A percentile compares a stretch with the other conserved stretches of the same genome.
phyloP scores from a whole-genome alignment of 2,797 vertebrate genomes.

The Falco naumanni region DNA sequence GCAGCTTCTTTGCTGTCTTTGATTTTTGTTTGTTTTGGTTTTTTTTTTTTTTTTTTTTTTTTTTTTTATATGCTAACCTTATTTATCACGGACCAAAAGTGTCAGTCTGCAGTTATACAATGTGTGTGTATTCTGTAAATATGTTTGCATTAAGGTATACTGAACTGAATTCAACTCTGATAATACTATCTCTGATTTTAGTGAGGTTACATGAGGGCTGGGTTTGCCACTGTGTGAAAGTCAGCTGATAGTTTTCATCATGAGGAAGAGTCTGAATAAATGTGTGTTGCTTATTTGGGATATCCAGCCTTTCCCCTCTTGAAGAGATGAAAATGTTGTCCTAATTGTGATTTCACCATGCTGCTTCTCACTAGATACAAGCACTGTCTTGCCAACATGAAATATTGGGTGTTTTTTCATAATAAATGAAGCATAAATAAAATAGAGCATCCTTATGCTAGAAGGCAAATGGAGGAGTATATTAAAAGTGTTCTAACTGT shows the following conservation, averaged over 20 bases:
- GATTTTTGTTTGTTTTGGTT: no score
- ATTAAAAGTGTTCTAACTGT: constrained; percentile 24
- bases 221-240: neutral
- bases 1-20: neutral
- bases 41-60: neutral
- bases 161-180: neutral
- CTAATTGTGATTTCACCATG: neutral
- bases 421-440: constrained; percentile 46
- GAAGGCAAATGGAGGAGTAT: neutral
- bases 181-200: neutral
- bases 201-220: neutral
- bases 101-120: neutral
- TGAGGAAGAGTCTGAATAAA: constrained; percentile 26
- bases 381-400: neutral
- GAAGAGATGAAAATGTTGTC: neutral
- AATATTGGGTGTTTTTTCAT: constrained; percentile 12
- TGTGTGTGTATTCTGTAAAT: neutral
- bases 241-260: neutral
- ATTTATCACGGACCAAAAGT: neutral
- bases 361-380: neutral
- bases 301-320: neutral
- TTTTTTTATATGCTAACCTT: neutral
- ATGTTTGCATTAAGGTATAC: neutral
- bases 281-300: neutral
- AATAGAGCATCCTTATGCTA: neutral